A percentile compares a stretch with the other conserved stretches of the same genome.
phyloP scores from a whole-genome alignment of 2,113 vertebrate genomes.

The Thunnus thynnus region DNA sequence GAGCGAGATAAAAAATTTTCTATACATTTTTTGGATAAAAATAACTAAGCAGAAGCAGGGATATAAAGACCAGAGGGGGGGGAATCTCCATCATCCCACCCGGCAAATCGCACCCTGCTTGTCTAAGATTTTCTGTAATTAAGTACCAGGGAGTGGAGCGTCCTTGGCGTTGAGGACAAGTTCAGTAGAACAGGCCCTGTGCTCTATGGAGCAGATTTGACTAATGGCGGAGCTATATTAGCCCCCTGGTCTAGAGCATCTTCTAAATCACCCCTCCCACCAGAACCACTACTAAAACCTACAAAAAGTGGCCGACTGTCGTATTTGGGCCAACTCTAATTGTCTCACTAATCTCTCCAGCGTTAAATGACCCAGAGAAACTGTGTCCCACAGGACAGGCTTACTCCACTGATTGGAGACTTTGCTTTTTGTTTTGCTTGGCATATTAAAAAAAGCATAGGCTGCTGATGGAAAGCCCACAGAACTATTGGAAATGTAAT shows the following conservation, averaged over 20 bases:
- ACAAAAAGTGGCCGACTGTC: conserved; percentile 68
- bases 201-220: conserved; percentile 68
- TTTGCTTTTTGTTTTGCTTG: conserved; percentile 76
- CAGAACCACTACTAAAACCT: conserved; percentile 52
- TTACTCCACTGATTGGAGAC: conserved; percentile 73
- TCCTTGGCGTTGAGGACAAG: conserved; percentile 78
- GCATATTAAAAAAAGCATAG: conserved; percentile 75
- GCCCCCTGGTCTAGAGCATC: conserved; percentile 53
- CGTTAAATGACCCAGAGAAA: conserved; percentile 80
- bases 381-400: conserved; percentile 69
- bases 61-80: too few relatives aligned
- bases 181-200: conserved; percentile 58
- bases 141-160: conserved; percentile 59
- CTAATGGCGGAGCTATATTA: conserved; percentile 63
- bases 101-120: conserved; percentile 3
- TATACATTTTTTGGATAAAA: too few relatives aligned
- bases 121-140: conserved; percentile 79
- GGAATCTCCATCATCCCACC: too few relatives aligned
- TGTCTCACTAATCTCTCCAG: conserved; percentile 81
- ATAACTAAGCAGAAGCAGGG: too few relatives aligned
- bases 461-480: conserved; percentile 71
- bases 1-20: too few relatives aligned
- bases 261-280: conserved; percentile 42
- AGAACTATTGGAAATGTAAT: conserved; percentile 86
- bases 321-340: conserved; percentile 81